Conservation (phyloP, 2,113 vertebrate species). For the Pogona vitticeps region DNA sequence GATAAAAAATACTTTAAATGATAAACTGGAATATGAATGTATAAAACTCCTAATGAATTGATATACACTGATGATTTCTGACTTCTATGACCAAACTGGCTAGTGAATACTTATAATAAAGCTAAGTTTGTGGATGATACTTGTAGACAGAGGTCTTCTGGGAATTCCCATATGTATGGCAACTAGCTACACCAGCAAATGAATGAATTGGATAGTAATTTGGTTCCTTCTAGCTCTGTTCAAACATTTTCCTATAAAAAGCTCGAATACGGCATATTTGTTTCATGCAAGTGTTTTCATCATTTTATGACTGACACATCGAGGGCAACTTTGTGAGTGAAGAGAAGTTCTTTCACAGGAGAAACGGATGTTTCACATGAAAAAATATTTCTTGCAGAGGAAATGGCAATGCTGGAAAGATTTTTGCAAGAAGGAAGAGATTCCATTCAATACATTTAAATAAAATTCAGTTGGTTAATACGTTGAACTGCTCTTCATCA, state of each 20-base stretch:
- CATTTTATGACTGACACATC: background rate
- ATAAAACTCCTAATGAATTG: background rate
- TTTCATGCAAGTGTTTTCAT: background rate
- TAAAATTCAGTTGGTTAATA: too few species aligned
- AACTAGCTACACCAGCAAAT: background rate
- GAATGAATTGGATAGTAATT: background rate
- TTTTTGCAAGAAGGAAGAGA: too few species aligned
- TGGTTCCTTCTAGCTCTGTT: background rate
- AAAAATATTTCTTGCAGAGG: background rate
- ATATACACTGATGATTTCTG: background rate
- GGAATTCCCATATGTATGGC: too few species aligned
- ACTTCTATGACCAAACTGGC: background rate
- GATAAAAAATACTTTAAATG: background rate
- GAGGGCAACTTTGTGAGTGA: background rate
- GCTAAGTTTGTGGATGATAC: background rate
- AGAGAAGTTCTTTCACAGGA: too few species aligned
- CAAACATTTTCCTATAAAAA: background rate
- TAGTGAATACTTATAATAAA: background rate
- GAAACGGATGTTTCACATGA: background rate
- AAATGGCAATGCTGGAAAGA: background rate
- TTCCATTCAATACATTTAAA: background rate
- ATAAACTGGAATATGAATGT: background rate
- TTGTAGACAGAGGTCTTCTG: background rate
- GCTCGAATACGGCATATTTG: background rate
- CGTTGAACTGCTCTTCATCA: too few species aligned